These are phyloP conservation scores for Drosophila borealis DNA, from an alignment of 2,888 invertebrate species.

Conservation along the genomic window DNA sequence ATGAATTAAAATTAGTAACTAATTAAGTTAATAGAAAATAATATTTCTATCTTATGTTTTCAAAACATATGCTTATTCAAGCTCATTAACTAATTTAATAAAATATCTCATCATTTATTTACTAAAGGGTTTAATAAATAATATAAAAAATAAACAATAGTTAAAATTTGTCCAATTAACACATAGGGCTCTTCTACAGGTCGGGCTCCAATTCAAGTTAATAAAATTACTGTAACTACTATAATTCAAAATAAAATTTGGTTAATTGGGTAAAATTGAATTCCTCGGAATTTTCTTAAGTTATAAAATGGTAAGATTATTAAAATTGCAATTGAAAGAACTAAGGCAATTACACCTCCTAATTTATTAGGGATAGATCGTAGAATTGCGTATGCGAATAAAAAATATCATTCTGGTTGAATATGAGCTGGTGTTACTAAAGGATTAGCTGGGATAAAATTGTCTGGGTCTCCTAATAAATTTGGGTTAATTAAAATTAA, in stretches of 20 bases:
- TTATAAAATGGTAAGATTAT: constrained; percentile 86
- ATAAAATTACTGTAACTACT: constrained; percentile 86
- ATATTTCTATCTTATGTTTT: constrained; percentile 86
- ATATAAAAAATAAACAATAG: no score
- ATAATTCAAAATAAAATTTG: constrained; percentile 87
- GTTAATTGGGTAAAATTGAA: constrained; percentile 87
- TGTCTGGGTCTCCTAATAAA: constrained; percentile 82
- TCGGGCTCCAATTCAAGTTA: constrained; percentile 90
- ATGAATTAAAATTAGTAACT: constrained; percentile 85
- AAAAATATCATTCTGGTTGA: constrained; percentile 94
- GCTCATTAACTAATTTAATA: constrained; percentile 87
- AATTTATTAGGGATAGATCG: constrained; percentile 93
- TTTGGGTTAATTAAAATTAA: constrained; percentile 87
- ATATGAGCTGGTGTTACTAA: constrained; percentile 90
- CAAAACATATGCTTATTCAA: constrained; percentile 86
- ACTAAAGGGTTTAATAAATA: no score
- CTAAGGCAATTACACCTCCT: constrained; percentile 87
- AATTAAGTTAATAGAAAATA: constrained; percentile 87
- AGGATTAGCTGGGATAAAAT: constrained; percentile 86
- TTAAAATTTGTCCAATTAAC: constrained; percentile 64
- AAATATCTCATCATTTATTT: constrained; percentile 86
- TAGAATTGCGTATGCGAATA: constrained; percentile 90
- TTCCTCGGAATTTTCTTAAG: constrained; percentile 77
- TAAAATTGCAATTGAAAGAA: constrained; percentile 89
- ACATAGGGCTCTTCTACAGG: constrained; percentile 89